Conservation (phyloP, 2,888 invertebrate genomes). For the Lycia hirtaria region DNA sequence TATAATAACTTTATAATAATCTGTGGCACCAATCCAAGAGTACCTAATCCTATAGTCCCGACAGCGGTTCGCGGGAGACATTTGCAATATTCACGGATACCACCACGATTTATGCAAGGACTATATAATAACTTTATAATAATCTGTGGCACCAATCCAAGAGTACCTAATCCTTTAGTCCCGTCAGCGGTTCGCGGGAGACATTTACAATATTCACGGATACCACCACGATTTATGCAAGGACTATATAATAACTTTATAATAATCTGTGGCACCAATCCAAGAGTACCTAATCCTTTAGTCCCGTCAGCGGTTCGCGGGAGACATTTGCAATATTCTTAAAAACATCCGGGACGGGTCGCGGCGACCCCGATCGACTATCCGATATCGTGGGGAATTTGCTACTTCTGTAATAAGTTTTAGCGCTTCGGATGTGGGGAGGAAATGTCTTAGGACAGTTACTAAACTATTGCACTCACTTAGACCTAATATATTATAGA, state of each 20-base stretch:
- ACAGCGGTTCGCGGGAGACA: slow-evolving; percentile 65
- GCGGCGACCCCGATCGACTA: slow-evolving; percentile 53
- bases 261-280: slow-evolving; percentile 24
- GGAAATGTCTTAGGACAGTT: slow-evolving; percentile 9
- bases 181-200: slow-evolving; percentile 63
- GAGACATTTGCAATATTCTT: slow-evolving; percentile 76
- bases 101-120: no score
- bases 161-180: slow-evolving; percentile 70
- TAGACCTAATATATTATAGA: not conserved
- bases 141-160: slow-evolving; percentile 21
- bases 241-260: not conserved
- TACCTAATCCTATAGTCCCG: slow-evolving; percentile 69
- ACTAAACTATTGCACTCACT: not conserved
- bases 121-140: not conserved
- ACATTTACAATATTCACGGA: slow-evolving; percentile 78
- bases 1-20: not conserved
- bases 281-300: slow-evolving; percentile 75
- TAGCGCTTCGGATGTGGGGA: slow-evolving; percentile 26
- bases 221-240: slow-evolving; percentile 64
- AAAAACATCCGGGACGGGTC: slow-evolving; percentile 67
- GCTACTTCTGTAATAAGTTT: slow-evolving; percentile 63
- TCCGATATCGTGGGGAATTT: slow-evolving; percentile 59
- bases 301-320: slow-evolving; percentile 61
- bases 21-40: no score
- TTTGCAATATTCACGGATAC: slow-evolving; percentile 78